Evolutionary conservation across 2,888 invertebrate species (phyloP).

Genomic region (Piscicola geometra): DNA sequence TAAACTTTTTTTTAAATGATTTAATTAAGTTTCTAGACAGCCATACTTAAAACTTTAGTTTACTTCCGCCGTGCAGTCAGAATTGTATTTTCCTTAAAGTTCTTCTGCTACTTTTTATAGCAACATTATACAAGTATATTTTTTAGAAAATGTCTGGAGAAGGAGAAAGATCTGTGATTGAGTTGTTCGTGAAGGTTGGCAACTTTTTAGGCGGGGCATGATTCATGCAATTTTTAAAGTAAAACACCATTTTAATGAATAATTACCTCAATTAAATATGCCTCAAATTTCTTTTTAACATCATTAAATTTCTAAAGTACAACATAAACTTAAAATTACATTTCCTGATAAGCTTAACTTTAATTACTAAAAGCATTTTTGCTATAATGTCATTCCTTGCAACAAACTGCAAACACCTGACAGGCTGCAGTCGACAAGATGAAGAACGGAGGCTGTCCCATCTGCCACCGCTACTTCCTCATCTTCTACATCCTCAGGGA

Average conservation of each 20-base stretch:
- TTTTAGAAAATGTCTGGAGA: conserved; percentile 20
- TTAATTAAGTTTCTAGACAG: too few relatives aligned
- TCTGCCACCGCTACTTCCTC: conserved; percentile 99
- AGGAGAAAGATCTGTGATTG: conserved; percentile 34
- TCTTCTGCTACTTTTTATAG: background rate
- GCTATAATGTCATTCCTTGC: background rate
- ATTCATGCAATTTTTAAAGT: conserved; percentile 4
- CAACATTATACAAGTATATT: too few relatives aligned
- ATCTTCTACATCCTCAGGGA: conserved; percentile 57
- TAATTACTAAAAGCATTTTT: background rate
- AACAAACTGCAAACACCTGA: background rate
- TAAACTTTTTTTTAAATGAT: too few relatives aligned
- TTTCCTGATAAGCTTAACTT: background rate
- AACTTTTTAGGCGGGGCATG: conserved; percentile 19
- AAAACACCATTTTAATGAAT: background rate
- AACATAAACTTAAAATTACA: background rate
- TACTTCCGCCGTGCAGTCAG: too few relatives aligned
- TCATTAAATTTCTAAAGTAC: too few relatives aligned
- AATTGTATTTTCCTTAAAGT: background rate
- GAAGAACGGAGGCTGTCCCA: conserved; percentile 94
- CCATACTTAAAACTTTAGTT: too few relatives aligned
- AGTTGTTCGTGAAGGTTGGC: conserved; percentile 35
- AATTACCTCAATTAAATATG: background rate
- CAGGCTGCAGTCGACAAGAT: conserved; percentile 87
- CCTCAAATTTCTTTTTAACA: background rate